Evolutionary conservation across 2,113 vertebrate genomes (phyloP), one percentile per base, ranked within the genome.

Genomic region (Chaenogobius annularis): DNA sequence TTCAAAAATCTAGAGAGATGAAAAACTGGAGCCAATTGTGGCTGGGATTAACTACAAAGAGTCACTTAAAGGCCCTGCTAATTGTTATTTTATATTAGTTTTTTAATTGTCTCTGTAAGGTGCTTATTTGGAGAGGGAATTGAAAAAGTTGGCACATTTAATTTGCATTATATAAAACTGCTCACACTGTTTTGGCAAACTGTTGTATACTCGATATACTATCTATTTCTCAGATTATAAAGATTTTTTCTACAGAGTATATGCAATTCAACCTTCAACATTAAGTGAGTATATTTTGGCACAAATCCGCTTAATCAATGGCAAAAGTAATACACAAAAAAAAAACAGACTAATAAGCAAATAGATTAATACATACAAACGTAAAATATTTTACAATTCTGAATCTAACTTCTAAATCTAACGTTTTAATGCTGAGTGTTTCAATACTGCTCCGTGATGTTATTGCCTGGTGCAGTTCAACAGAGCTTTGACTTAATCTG

Each of bases 11-110:
- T 80, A 58, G 69, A 58, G 44, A 75, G 77, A 81, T 64, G 71
- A 76, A 70, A 81, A 90, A 80, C 85, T 84, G 82, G 13, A 90
- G 77, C 79, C 87, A 88, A 89, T 90, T 83, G 81, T 74, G 62
- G 46, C 67, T 0, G 58, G 79, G 70, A 74, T 69, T 74, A 73
- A 84, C 54, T 22, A 55, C 43, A 22, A 59, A 72, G 82, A 73
- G 73, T 81, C 75, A 85, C 67, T 73, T 75, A 55, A 59, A 73
- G 68, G 47, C 43, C 46, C 50, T 31, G 8, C 47, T 75, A 81
- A 82, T 79, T 77, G 17, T 43, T 74, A 58, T 46, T 59, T 50
- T 66, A 46, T 8, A 58, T 58, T 58, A 54, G 50, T 19, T 8
- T 65, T 17, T 35, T 61, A 35, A 61, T 61, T 35, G 55, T 22